Evolutionary conservation across 64 coral and sea anemone genomes (phyloP), one percentile per base, ranked within the genome.

Genomic region (Orbicella faveolata): DNA sequence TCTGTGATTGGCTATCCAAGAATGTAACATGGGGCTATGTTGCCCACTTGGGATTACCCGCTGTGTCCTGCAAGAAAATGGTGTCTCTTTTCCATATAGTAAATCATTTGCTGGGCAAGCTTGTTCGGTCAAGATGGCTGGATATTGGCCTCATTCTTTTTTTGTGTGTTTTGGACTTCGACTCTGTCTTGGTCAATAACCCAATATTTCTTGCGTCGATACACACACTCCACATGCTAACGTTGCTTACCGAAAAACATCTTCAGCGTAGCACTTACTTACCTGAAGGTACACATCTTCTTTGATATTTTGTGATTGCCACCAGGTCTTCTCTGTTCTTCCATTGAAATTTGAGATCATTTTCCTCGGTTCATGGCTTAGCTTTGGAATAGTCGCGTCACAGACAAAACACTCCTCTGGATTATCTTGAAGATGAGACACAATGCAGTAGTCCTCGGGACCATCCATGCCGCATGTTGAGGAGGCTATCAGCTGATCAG

Each of bases 261-360:
- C 52, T 30, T 30, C 30, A 30, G 30, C 30, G 30, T 53, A 10
- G 52, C 10, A 53, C 9, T 57, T 10, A 39, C 19, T 79, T 93
- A 99, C 96, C 89, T 93, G 96, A 70, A 99, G 61, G 34, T 90
- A 93, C 19, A 99, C 96, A 86, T 93, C 73, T 82, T 99, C 96
- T 82, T 73, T 86, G 6, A 91, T 88, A 91, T 99, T 99, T 41
- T 93, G 91, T 26, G 96, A 98, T 15, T 98, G 96, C 96, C 96
- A 98, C 96, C 96, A 98, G 6, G 81, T 80, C 11, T 82, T 93
- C 23, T 88, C 74, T 30, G 74, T 92, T 15, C 90, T 79, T 19
- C 48, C 76, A 68, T 95, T 81, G 77, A 98, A 98, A 8, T 44
- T 83, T 67, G 94, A 95, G 30, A 95, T 83, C 96, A 98, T 98